These are phyloP conservation scores for Tolypeutes matacus DNA, from an alignment of 2,797 vertebrate species.

Conservation along the genomic window DNA sequence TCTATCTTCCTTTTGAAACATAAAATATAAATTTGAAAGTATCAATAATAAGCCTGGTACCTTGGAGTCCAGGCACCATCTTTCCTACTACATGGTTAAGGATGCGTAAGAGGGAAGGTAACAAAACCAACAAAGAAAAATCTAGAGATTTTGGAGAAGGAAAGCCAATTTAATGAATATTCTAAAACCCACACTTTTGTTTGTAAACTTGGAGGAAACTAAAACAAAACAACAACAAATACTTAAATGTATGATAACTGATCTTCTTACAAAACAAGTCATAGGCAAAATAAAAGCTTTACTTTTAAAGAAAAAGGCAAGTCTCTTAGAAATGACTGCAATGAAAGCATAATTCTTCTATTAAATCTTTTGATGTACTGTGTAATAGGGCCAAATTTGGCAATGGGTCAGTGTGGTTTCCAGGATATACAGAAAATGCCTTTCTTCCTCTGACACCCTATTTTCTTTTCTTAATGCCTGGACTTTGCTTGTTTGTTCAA, in stretches of 20 bases:
- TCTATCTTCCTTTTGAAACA: background rate
- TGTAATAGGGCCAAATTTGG: background rate
- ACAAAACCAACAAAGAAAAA: background rate
- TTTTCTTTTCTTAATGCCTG: background rate
- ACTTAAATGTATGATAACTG: background rate
- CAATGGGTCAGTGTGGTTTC: background rate
- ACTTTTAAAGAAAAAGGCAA: background rate
- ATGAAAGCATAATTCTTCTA: background rate
- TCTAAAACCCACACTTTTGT: background rate
- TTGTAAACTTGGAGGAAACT: background rate
- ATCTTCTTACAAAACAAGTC: conserved; percentile 31
- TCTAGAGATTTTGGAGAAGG: background rate
- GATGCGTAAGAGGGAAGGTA: background rate
- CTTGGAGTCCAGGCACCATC: background rate
- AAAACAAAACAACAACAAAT: background rate
- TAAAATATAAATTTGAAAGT: background rate
- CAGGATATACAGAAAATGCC: background rate
- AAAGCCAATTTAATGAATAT: background rate
- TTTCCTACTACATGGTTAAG: background rate
- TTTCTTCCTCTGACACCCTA: background rate
- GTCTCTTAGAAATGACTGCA: background rate
- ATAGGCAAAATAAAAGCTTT: background rate
- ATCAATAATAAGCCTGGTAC: background rate
- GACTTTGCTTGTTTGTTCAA: background rate
- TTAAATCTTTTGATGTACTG: background rate